Evolutionary conservation across 2,113 vertebrate species (phyloP).

Genomic region (Turdus rufiventris): DNA sequence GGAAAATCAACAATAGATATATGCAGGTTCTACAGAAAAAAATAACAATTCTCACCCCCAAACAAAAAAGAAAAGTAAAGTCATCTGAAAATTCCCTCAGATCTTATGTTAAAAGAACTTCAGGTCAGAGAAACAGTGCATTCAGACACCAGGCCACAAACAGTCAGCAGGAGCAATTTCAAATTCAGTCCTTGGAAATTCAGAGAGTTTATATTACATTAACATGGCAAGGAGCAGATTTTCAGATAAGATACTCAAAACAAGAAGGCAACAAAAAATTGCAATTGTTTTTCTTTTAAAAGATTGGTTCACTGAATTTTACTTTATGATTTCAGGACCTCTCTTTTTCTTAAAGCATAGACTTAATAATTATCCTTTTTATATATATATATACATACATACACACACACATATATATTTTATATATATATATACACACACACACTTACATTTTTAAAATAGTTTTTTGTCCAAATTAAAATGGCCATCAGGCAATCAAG

Average conservation of each 20-base stretch:
- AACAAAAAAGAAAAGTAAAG: too few relatives aligned
- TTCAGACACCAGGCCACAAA: conserved; percentile 87
- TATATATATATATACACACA: too few relatives aligned
- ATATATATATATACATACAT: neutral
- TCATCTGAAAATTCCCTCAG: too few relatives aligned
- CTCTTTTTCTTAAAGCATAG: neutral
- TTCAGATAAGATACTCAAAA: conserved; percentile 91
- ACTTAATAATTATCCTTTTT: conserved; percentile 11
- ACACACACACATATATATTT: neutral
- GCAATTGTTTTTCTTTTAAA: conserved; percentile 61
- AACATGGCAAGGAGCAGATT: conserved; percentile 96
- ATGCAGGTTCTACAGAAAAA: conserved; percentile 56
- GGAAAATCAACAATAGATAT: neutral
- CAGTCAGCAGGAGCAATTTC: conserved; percentile 90
- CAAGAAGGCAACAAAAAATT: conserved; percentile 76
- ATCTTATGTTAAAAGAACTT: neutral
- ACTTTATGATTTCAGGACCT: conserved; percentile 42
- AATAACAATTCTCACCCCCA: conserved; percentile 28
- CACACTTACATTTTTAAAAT: neutral
- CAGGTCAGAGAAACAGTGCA: conserved; percentile 89
- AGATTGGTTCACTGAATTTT: conserved; percentile 43
- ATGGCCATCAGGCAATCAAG: neutral
- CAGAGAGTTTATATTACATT: conserved; percentile 94
- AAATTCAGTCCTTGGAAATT: conserved; percentile 95
- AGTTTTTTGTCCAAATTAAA: conserved; percentile 35